Evolutionary conservation across 2,797 vertebrate species (phyloP), one percentile per base, ranked within the genome.

Genomic region (Rhynchonycteris naso): DNA sequence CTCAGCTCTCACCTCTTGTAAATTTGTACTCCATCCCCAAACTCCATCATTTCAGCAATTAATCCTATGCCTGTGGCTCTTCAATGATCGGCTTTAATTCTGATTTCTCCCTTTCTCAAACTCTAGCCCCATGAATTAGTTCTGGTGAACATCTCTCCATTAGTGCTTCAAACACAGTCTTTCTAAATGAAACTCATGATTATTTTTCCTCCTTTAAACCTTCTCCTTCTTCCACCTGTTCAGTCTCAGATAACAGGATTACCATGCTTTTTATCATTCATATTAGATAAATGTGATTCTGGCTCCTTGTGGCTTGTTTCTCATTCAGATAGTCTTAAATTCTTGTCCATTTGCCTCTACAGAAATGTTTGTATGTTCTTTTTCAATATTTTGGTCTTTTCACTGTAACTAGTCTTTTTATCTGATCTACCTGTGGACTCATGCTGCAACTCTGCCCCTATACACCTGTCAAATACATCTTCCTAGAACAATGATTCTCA

Each of bases 221-320:
- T 88, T 85, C 63, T 90, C 9, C 13, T 68, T 18, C 56, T 90
- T 78, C 83, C 8, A 47, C 33, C 12, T 81, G 88, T 30, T 83
- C 35, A 56, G 26, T 35, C 84, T 94, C 90, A 94, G 38, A 76
- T 66, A 82, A 33, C n/a, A 91, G 35, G 33, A 79, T 85, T 38
- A 54, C 30, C n/a, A 47, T 78, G 4, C 8, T 43, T 85, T 92
- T 78, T 33, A 43, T 82, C 43, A 71, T 59, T 91, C 43, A 24
- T 59, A n/a, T 59, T 74, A 85, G 5, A 58, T 54, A 65, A 74
- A 74, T 56, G 9, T 76, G 33, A 81, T 56, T 94, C 15, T 87
- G 15, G 92, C 58, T 90, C 33, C 82, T 72, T 50, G 7, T 38
- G 21, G 35, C 38, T 71, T 22, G 54, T 59, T 14, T 71, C 22